These are phyloP conservation scores for Tenodera sinensis DNA, from an alignment of 2,888 invertebrate species.

Conservation along the genomic window DNA sequence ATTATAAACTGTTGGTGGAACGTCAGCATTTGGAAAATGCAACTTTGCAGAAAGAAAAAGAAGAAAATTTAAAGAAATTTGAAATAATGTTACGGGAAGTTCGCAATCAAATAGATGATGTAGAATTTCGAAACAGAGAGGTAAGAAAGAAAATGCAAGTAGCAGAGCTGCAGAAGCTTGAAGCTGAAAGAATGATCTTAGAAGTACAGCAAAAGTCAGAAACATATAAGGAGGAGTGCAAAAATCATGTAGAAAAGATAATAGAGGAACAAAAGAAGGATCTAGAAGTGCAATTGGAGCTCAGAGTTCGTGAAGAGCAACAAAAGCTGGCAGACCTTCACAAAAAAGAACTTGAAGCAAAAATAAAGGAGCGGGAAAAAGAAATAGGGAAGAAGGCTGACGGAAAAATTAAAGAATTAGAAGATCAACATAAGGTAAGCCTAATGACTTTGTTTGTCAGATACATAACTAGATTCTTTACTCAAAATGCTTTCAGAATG, in stretches of 20 bases:
- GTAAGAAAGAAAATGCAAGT: conserved; percentile 23
- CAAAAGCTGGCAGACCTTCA: conserved; percentile 51
- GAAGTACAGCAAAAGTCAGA: not conserved
- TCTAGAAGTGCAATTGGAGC: not conserved
- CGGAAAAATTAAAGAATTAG: conserved; percentile 46
- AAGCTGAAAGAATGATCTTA: not conserved
- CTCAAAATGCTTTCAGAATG: no score
- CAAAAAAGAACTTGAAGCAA: conserved; percentile 53
- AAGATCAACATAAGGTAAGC: conserved; percentile 38
- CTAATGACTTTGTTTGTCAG: not conserved
- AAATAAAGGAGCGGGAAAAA: conserved; percentile 36
- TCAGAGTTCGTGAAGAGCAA: conserved; percentile 53
- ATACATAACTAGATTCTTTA: not conserved
- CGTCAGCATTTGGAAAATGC: not conserved
- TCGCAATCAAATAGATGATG: conserved; percentile 34
- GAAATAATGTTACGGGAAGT: not conserved
- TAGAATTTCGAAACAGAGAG: conserved; percentile 35
- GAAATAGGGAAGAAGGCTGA: conserved; percentile 45
- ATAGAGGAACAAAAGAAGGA: not conserved
- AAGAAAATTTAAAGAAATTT: conserved; percentile 2
- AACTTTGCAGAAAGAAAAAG: conserved; percentile 17
- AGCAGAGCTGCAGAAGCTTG: not conserved
- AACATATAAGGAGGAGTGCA: not conserved
- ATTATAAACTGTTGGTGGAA: not conserved
- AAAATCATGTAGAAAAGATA: not conserved